Evolutionary conservation across 1,140 invertebrate species (phyloP).

Genomic region (Aphelinus certus): DNA sequence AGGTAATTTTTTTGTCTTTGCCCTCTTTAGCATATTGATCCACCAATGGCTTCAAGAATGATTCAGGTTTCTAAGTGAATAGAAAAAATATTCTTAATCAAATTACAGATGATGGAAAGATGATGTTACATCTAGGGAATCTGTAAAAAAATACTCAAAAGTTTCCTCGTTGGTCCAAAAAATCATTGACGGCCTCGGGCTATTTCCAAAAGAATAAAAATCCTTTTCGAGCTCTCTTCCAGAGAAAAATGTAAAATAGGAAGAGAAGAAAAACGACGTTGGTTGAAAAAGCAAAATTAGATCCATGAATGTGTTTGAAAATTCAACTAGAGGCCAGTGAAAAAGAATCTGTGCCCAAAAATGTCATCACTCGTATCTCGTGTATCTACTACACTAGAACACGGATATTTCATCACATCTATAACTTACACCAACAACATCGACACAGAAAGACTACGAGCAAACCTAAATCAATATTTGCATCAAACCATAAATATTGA

Average conservation of each 20-base stretch:
- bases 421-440: slow-evolving; percentile 10
- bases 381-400: too few species aligned
- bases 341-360: slow-evolving; percentile 10
- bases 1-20: slow-evolving; percentile 93
- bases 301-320: background rate
- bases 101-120: too few species aligned
- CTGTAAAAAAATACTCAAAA: too few species aligned
- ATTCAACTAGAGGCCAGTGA: background rate
- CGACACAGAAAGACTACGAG: background rate
- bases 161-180: too few species aligned
- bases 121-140: too few species aligned
- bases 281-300: slow-evolving; percentile 13
- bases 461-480: background rate
- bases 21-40: slow-evolving; percentile 96
- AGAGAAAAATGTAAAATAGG: background rate
- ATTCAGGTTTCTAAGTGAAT: slow-evolving; percentile 87
- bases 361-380: background rate
- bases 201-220: too few species aligned
- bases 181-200: too few species aligned
- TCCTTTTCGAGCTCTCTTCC: background rate
- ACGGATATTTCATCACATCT: too few species aligned
- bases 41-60: slow-evolving; percentile 92
- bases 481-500: background rate
- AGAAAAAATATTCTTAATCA: slow-evolving; percentile 2
- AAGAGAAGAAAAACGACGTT: slow-evolving; percentile 12